phyloP scores from a whole-genome alignment of 37 sponge, comb jelly and placozoan species.

The Chondrosia reniformis region DNA sequence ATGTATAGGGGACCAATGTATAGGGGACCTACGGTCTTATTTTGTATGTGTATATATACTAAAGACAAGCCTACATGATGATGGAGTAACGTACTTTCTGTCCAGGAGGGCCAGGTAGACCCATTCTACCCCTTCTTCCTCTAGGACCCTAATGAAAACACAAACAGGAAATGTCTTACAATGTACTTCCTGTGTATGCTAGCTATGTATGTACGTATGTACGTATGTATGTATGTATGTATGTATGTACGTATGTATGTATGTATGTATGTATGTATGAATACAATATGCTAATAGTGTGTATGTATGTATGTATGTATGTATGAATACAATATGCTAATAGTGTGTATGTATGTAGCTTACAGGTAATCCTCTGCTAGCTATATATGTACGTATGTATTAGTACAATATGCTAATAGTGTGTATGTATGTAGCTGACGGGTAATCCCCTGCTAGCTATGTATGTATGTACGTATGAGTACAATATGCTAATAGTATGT shows the following conservation, averaged over 20 bases:
- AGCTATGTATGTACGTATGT: not conserved
- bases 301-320: too few relatives aligned
- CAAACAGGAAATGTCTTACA: not conserved
- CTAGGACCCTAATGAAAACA: not conserved
- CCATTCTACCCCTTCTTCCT: slow-evolving; percentile 1
- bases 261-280: not conserved
- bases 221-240: not conserved
- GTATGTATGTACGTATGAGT: not conserved
- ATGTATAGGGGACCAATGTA: too few relatives aligned
- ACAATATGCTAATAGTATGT: not conserved
- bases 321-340: not conserved
- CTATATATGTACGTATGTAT: too few relatives aligned
- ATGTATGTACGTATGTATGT: not conserved
- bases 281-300: not conserved
- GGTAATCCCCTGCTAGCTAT: not conserved
- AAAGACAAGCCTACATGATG: too few relatives aligned
- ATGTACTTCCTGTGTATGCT: not conserved
- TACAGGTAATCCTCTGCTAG: not conserved
- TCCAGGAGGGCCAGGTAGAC: not conserved
- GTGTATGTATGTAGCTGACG: not conserved
- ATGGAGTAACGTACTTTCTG: too few relatives aligned
- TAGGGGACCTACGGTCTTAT: too few relatives aligned
- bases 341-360: too few relatives aligned
- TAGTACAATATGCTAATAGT: not conserved
- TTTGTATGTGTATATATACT: too few relatives aligned